These are phyloP conservation scores for Phylloscopus trochiloides DNA, from an alignment of 2,113 vertebrate genomes.

Conservation along the genomic window DNA sequence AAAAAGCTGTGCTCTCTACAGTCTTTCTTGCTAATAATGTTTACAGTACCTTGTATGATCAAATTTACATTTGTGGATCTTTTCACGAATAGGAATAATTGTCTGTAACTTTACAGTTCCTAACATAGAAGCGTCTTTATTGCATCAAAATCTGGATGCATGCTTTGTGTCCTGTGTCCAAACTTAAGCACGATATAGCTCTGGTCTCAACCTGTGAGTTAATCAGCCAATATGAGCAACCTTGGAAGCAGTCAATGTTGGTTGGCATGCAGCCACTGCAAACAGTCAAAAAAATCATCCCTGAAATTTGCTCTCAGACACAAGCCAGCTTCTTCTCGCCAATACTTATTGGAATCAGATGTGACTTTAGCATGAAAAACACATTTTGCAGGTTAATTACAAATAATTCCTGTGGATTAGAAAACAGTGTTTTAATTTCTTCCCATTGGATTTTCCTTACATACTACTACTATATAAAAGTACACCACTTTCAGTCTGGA, in stretches of 20 bases:
- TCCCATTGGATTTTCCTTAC: background rate
- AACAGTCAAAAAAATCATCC: background rate
- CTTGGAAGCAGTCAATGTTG: background rate
- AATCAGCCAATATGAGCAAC: background rate
- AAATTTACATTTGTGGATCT: background rate
- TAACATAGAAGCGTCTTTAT: background rate
- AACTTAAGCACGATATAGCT: fast-evolving
- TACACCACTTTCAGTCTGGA: background rate
- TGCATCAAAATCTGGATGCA: background rate
- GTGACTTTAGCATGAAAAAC: background rate
- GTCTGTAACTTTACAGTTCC: background rate
- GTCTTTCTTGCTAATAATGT: background rate
- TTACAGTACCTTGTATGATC: background rate
- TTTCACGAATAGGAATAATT: background rate
- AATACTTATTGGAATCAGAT: background rate
- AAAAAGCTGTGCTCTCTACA: background rate
- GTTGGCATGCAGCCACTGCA: background rate
- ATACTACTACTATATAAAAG: background rate
- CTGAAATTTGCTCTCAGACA: background rate
- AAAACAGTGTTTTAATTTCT: background rate
- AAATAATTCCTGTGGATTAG: background rate
- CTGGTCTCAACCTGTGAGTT: background rate
- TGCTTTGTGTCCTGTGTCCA: background rate
- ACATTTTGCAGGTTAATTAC: background rate
- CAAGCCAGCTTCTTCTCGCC: background rate